Percentiles rank a stretch among this genome's conserved stretches.
Evolutionary conservation across 2,797 vertebrate species (phyloP).

Genomic region (Phrynocephalus forsythii): DNA sequence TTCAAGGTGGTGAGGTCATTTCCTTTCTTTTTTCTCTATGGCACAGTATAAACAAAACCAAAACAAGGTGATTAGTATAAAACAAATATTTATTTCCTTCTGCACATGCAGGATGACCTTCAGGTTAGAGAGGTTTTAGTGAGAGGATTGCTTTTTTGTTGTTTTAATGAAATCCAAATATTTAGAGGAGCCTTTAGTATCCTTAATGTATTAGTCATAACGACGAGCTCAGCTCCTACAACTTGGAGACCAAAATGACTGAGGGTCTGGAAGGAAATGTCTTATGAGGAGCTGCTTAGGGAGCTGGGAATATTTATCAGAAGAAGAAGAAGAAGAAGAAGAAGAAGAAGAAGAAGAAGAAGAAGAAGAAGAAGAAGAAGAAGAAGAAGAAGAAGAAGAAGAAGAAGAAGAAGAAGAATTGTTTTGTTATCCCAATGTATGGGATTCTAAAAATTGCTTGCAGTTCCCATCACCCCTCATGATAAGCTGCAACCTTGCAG

Average conservation of each 20-base stretch:
- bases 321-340: too few relatives aligned
- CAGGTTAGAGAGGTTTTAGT: neutral
- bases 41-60: neutral
- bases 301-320: too few relatives aligned
- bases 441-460: neutral
- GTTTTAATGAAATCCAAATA: neutral
- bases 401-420: too few relatives aligned
- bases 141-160: neutral
- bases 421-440: neutral
- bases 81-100: conserved; percentile 51
- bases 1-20: conserved; percentile 57
- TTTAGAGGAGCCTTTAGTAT: neutral
- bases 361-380: too few relatives aligned
- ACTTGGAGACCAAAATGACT: too few relatives aligned
- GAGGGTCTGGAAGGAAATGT: too few relatives aligned
- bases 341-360: too few relatives aligned
- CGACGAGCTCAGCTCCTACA: too few relatives aligned
- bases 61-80: conserved; percentile 34
- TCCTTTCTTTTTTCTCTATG: neutral
- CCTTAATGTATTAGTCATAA: neutral
- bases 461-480: neutral
- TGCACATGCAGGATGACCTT: conserved; percentile 18
- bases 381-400: too few relatives aligned
- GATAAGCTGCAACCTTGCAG: neutral
- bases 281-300: too few relatives aligned